A percentile compares a stretch with the other conserved stretches of the same genome.
Conservation (phyloP, 1,140 invertebrate species). For the Andrena cerasifolii region DNA sequence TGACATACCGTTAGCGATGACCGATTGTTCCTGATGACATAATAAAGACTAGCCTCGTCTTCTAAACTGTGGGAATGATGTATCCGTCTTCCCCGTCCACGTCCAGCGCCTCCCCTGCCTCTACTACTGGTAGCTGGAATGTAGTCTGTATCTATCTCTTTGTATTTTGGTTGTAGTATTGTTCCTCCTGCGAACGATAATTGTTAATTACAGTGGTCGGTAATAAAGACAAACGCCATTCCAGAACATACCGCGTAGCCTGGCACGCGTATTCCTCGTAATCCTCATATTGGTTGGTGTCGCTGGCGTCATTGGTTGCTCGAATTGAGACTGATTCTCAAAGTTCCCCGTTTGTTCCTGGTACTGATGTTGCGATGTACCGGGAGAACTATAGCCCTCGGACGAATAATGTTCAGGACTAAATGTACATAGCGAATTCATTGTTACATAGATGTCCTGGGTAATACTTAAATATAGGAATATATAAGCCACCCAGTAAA, state of each 20-base stretch:
- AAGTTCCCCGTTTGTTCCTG: slow-evolving; percentile 74
- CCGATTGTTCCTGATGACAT: slow-evolving; percentile 90
- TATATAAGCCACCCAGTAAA: not conserved
- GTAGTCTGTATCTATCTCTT: slow-evolving; percentile 78
- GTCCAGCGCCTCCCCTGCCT: slow-evolving; percentile 73
- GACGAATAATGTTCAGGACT: slow-evolving; percentile 79
- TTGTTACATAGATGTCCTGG: too few relatives aligned
- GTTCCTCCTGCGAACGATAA: slow-evolving; percentile 69
- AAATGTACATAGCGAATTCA: slow-evolving; percentile 24
- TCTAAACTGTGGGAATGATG: slow-evolving; percentile 83
- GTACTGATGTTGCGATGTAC: slow-evolving; percentile 76
- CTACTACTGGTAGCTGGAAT: slow-evolving; percentile 66
- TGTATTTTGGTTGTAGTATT: slow-evolving; percentile 79
- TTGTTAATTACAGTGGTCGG: slow-evolving; percentile 2
- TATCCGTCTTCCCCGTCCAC: slow-evolving; percentile 80
- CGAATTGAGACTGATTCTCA: slow-evolving; percentile 76
- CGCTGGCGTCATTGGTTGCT: slow-evolving; percentile 80
- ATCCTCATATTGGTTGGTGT: slow-evolving; percentile 81
- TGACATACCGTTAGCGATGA: slow-evolving; percentile 88
- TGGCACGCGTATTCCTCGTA: slow-evolving; percentile 80
- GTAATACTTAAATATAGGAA: too few relatives aligned
- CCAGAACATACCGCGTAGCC: slow-evolving; percentile 76
- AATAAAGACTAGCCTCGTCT: slow-evolving; percentile 93
- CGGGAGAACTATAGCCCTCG: slow-evolving; percentile 77
- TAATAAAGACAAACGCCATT: slow-evolving; percentile 9